Evolutionary conservation across 2,888 invertebrate genomes (phyloP).

Genomic region (Coremacera marginata): DNA sequence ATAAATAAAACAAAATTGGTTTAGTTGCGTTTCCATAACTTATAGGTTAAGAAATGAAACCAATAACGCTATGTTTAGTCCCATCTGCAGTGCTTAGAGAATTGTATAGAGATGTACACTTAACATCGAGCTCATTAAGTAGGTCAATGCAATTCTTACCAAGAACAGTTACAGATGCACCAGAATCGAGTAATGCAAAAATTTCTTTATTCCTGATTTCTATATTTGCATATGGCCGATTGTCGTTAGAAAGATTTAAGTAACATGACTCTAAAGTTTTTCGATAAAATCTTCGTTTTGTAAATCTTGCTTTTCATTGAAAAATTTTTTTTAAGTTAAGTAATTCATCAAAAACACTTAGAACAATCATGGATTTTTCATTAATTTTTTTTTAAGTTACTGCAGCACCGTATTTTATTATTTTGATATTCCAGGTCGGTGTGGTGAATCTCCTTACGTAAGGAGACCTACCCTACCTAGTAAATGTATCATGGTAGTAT

Average conservation of each 20-base stretch:
- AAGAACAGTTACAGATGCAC: slow-evolving; percentile 22
- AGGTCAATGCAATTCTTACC: slow-evolving; percentile 16
- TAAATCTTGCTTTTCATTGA: not conserved
- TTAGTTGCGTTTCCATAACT: slow-evolving; percentile 4
- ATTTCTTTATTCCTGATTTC: not conserved
- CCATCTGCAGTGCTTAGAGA: slow-evolving; percentile 33
- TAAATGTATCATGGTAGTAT: no score
- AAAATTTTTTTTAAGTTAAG: not conserved
- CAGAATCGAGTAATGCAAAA: slow-evolving; percentile 12
- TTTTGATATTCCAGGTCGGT: no score
- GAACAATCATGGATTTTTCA: no score
- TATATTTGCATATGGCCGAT: not conserved
- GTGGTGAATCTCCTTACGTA: no score
- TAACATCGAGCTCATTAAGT: not conserved
- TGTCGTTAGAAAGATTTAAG: not conserved
- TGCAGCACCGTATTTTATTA: no score
- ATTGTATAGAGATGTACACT: not conserved
- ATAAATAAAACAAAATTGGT: slow-evolving; percentile 25
- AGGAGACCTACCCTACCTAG: no score
- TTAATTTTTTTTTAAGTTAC: no score
- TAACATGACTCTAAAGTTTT: not conserved
- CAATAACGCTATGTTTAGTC: not conserved
- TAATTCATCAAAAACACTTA: not conserved
- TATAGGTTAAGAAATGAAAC: not conserved
- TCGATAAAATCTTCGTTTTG: not conserved